Conservation (phyloP, 1,140 invertebrate species). For the Phthorimaea operculella region DNA sequence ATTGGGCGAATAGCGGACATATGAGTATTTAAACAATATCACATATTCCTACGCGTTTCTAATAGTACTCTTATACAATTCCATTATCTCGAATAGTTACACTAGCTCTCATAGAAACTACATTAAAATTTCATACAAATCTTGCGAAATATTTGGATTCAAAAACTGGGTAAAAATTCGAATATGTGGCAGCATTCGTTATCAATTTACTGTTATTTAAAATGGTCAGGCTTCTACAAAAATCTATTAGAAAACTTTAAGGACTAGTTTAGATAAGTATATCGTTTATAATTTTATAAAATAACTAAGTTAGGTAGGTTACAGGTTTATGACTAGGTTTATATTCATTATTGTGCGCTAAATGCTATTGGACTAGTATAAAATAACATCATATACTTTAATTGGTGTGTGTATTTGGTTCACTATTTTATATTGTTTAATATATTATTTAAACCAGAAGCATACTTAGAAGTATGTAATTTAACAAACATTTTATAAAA, state of each 20-base stretch:
- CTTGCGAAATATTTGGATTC: conserved; percentile 28
- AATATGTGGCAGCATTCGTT: conserved; percentile 53
- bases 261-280: background rate
- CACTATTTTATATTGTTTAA: background rate
- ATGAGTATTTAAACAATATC: background rate
- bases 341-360: background rate
- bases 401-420: conserved; percentile 7
- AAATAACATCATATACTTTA: conserved; percentile 20
- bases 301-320: background rate
- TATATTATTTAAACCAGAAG: too few relatives aligned
- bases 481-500: too few relatives aligned
- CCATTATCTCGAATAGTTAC: conserved; percentile 12
- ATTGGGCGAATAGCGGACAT: background rate
- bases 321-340: background rate
- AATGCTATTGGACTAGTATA: background rate
- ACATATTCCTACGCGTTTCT: background rate
- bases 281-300: background rate
- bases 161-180: conserved; percentile 51
- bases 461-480: too few relatives aligned
- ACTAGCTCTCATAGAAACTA: conserved; percentile 28
- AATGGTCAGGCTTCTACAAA: conserved; percentile 9
- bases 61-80: conserved; percentile 12
- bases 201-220: conserved; percentile 11
- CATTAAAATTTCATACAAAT: conserved; percentile 39
- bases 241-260: background rate